These are phyloP conservation scores for Drosophila obscura DNA, from an alignment of 1,140 invertebrate genomes.

Conservation along the genomic window DNA sequence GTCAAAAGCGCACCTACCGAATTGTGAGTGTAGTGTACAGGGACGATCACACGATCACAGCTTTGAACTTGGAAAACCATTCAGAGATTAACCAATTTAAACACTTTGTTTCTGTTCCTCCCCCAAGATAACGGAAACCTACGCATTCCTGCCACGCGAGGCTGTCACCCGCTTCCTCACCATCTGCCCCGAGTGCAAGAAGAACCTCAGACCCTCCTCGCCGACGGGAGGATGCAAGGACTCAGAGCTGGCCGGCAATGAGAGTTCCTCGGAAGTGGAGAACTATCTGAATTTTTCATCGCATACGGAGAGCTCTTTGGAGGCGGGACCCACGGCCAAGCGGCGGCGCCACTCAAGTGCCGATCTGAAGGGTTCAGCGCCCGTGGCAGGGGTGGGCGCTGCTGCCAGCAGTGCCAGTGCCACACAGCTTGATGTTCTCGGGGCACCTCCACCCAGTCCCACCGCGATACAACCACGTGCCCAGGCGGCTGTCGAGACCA, in stretches of 20 bases:
- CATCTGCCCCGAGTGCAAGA: conserved; percentile 96
- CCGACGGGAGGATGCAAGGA: conserved; percentile 77
- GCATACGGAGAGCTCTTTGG: conserved; percentile 79
- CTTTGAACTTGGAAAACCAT: too few relatives aligned
- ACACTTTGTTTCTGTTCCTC: conserved; percentile 8
- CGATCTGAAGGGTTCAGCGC: conserved; percentile 53
- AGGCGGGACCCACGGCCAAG: conserved; percentile 70
- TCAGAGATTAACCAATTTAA: not conserved
- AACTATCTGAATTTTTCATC: conserved; percentile 76
- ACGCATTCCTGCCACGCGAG: conserved; percentile 96
- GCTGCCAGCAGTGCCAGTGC: conserved; percentile 37
- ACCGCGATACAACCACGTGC: conserved; percentile 1
- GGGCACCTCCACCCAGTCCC: conserved; percentile 17
- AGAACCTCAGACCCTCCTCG: conserved; percentile 91
- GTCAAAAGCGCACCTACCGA: conserved; percentile 97
- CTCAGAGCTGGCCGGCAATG: conserved; percentile 65
- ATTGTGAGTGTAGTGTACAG: conserved; percentile 89
- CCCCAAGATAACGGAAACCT: conserved; percentile 96
- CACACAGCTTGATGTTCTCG: conserved; percentile 48
- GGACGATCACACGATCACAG: not conserved
- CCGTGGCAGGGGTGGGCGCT: conserved; percentile 9
- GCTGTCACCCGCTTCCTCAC: conserved; percentile 97
- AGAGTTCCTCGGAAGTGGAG: conserved; percentile 82
- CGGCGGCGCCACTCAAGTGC: conserved; percentile 72
- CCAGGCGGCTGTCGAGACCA: conserved; percentile 31